Evolutionary conservation across 2,797 vertebrate species (phyloP).

Genomic region (Poeciliopsis infans): DNA sequence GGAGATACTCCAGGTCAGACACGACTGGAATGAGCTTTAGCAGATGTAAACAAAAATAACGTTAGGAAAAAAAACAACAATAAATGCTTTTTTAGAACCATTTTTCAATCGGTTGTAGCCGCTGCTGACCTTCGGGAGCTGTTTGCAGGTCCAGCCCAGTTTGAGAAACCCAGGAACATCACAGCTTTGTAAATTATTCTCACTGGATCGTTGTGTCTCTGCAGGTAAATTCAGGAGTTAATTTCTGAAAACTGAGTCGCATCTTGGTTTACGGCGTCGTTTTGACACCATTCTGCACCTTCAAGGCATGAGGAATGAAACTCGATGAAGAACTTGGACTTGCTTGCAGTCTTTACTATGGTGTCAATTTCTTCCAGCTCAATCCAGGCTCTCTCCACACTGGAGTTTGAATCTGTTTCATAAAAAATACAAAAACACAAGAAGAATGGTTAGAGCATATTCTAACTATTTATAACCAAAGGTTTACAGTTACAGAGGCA

Average conservation of each 20-base stretch:
- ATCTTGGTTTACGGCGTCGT: background rate
- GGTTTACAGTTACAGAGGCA: conserved; percentile 52
- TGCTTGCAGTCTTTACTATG: conserved; percentile 87
- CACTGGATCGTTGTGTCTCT: conserved; percentile 83
- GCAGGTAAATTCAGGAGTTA: conserved; percentile 23
- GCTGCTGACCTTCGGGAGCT: conserved; percentile 82
- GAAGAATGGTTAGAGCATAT: conserved; percentile 5
- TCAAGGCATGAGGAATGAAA: conserved; percentile 83
- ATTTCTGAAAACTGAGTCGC: background rate
- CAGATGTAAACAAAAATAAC: conserved; percentile 22
- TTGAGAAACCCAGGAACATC: conserved; percentile 85
- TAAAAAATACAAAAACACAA: background rate
- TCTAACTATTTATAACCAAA: conserved; percentile 13
- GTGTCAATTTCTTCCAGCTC: conserved; percentile 83
- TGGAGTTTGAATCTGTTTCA: conserved; percentile 64
- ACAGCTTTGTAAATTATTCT: conserved; percentile 84
- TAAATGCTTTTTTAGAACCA: background rate
- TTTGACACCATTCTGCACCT: conserved; percentile 63
- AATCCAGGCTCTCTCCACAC: conserved; percentile 78
- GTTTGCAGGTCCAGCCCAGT: conserved; percentile 84
- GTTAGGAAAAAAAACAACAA: background rate
- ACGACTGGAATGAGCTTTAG: conserved; percentile 79
- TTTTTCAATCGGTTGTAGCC: background rate
- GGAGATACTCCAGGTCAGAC: conserved; percentile 83
- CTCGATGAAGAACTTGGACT: conserved; percentile 86